Evolutionary conservation across 2,888 invertebrate species (phyloP).

Genomic region (Furcula furcula): DNA sequence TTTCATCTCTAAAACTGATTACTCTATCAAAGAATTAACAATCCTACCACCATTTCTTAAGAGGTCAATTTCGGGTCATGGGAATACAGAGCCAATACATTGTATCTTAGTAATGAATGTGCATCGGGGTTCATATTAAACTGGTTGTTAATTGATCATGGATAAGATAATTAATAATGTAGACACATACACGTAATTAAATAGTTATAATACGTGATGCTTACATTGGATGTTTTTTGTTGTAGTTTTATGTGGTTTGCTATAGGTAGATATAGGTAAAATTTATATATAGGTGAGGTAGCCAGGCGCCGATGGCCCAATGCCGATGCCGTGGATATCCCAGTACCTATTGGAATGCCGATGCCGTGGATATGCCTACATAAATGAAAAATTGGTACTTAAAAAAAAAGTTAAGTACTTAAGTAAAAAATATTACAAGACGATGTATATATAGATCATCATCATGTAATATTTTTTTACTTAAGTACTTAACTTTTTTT

Average conservation of each 20-base stretch:
- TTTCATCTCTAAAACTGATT: conserved; percentile 27
- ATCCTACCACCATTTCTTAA: conserved; percentile 18
- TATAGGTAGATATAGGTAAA: too few relatives aligned
- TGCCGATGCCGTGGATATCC: too few relatives aligned
- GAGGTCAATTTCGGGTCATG: conserved; percentile 27
- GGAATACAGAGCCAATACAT: conserved; percentile 18
- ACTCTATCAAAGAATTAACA: conserved; percentile 26
- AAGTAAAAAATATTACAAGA: too few relatives aligned
- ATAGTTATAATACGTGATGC: conserved; percentile 14
- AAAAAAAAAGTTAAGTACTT: too few relatives aligned
- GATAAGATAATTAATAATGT: conserved; percentile 32
- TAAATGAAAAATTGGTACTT: too few relatives aligned
- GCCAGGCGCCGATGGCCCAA: too few relatives aligned
- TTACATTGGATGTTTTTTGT: conserved; percentile 3
- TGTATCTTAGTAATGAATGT: conserved; percentile 11
- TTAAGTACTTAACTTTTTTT: too few relatives aligned
- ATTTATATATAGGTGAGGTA: too few relatives aligned
- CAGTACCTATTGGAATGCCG: too few relatives aligned
- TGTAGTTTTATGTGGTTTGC: not conserved
- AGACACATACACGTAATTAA: conserved; percentile 22
- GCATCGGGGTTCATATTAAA: conserved; percentile 12
- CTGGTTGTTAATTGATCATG: conserved; percentile 21
- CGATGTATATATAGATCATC: too few relatives aligned
- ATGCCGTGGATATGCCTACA: too few relatives aligned
- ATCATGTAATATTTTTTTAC: too few relatives aligned